Percentiles rank a stretch among this genome's conserved stretches.
These are phyloP conservation scores for Dysmachus trigonus DNA, from an alignment of 2,888 invertebrate genomes.

Conservation along the genomic window DNA sequence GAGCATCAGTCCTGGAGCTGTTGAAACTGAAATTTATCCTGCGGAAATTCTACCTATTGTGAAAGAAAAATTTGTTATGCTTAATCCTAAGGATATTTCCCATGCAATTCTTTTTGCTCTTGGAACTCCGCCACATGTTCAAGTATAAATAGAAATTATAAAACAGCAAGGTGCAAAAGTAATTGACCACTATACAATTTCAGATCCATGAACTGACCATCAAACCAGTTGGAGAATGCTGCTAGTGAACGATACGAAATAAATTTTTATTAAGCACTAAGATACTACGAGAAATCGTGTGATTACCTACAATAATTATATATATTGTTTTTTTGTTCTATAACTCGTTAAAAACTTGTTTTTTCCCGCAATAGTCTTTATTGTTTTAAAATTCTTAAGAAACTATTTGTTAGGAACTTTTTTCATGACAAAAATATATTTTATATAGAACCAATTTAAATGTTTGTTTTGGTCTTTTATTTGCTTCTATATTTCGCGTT, in stretches of 20 bases:
- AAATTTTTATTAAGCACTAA: too few relatives aligned
- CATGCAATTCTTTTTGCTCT: slow-evolving; percentile 61
- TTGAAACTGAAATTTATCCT: slow-evolving; percentile 61
- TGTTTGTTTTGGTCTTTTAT: neutral
- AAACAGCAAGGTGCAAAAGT: neutral
- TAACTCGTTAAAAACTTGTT: neutral
- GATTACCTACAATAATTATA: neutral
- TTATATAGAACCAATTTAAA: neutral
- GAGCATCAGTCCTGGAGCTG: slow-evolving; percentile 62
- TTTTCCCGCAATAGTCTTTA: neutral
- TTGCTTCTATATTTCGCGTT: neutral
- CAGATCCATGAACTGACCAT: slow-evolving; percentile 39
- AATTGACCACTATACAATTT: neutral
- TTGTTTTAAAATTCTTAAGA: neutral
- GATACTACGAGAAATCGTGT: too few relatives aligned
- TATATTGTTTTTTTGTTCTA: neutral
- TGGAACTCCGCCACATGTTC: slow-evolving; percentile 59
- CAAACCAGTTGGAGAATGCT: slow-evolving; percentile 32
- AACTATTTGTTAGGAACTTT: neutral
- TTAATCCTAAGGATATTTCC: slow-evolving; percentile 60
- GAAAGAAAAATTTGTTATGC: slow-evolving; percentile 56
- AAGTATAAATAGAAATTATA: neutral
- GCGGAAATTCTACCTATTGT: slow-evolving; percentile 51
- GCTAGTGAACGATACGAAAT: too few relatives aligned
- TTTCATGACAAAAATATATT: neutral